Percentiles rank a stretch among this genome's conserved stretches.
Conservation (phyloP, 2,888 invertebrate species). For the Sphaerophoria taeniata region DNA sequence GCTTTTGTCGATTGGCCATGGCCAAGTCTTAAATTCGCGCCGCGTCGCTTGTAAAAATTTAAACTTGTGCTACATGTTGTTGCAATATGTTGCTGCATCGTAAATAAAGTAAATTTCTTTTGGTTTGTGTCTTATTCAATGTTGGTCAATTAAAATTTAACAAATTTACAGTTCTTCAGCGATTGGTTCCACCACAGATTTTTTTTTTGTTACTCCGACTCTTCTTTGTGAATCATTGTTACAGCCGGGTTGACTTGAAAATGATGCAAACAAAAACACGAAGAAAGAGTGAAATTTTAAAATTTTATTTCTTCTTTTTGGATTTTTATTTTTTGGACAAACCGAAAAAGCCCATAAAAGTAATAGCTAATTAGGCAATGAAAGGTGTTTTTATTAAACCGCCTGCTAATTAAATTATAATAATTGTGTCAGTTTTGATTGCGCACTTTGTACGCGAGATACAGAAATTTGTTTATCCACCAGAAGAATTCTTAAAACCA, state of each 20-base stretch:
- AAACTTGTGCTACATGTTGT: slow-evolving; percentile 52
- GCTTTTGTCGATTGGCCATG: not conserved
- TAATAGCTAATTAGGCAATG: slow-evolving; percentile 67
- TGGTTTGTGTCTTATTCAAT: slow-evolving; percentile 54
- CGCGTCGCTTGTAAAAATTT: slow-evolving; percentile 40
- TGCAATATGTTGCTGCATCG: slow-evolving; percentile 62
- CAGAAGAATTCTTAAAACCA: slow-evolving; percentile 9
- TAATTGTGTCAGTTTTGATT: slow-evolving; percentile 70
- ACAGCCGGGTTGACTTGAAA: not conserved
- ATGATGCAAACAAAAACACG: not conserved
- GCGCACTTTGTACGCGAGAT: slow-evolving; percentile 47
- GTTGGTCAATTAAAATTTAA: slow-evolving; percentile 65
- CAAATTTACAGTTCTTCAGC: slow-evolving; percentile 66
- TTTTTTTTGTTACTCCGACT: not conserved
- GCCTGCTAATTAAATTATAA: slow-evolving; percentile 72
- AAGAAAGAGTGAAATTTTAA: slow-evolving; percentile 32
- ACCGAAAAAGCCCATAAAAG: slow-evolving; percentile 56
- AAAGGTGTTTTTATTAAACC: slow-evolving; percentile 66
- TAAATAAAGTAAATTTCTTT: slow-evolving; percentile 52
- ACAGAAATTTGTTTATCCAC: slow-evolving; percentile 26
- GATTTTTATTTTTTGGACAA: slow-evolving; percentile 22
- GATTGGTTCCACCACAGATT: slow-evolving; percentile 35
- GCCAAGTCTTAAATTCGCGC: slow-evolving; percentile 32
- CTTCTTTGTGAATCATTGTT: slow-evolving; percentile 49
- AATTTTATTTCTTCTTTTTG: not conserved